Percentiles rank a stretch among this genome's conserved stretches.
Evolutionary conservation across 2,888 invertebrate genomes (phyloP).

Genomic region (Aelia acuminata): DNA sequence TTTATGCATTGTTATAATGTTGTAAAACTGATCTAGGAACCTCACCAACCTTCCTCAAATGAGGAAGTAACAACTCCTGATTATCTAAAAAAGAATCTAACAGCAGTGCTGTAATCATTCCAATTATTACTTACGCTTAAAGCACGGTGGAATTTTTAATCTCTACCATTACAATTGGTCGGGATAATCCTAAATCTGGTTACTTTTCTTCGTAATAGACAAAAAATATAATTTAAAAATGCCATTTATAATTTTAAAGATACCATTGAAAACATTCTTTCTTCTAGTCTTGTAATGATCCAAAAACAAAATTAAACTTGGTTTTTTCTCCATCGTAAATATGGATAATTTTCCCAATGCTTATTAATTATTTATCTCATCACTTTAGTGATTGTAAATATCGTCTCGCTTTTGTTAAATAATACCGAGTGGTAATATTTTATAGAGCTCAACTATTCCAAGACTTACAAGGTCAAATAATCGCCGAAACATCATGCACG

Average conservation of each 20-base stretch:
- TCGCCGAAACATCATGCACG: too few relatives aligned
- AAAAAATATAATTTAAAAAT: too few relatives aligned
- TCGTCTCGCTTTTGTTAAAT: too few relatives aligned
- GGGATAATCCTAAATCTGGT: neutral
- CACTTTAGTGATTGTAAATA: too few relatives aligned
- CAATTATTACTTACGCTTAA: neutral
- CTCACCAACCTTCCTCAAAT: neutral
- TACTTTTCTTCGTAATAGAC: neutral
- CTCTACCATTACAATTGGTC: neutral
- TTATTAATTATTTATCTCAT: too few relatives aligned
- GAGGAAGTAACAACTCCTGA: neutral
- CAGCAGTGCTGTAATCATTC: neutral
- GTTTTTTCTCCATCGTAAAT: neutral
- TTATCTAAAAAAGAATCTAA: neutral
- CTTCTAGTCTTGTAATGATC: neutral
- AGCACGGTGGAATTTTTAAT: neutral
- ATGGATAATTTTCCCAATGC: too few relatives aligned
- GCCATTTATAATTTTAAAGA: neutral
- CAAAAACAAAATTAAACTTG: neutral
- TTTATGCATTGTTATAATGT: too few relatives aligned
- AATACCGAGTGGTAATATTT: too few relatives aligned
- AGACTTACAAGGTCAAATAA: too few relatives aligned
- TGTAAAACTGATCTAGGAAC: neutral
- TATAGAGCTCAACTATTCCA: too few relatives aligned
- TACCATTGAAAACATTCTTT: neutral